These are phyloP conservation scores for Clostera curtula DNA, from an alignment of 2,888 invertebrate species.

Conservation along the genomic window DNA sequence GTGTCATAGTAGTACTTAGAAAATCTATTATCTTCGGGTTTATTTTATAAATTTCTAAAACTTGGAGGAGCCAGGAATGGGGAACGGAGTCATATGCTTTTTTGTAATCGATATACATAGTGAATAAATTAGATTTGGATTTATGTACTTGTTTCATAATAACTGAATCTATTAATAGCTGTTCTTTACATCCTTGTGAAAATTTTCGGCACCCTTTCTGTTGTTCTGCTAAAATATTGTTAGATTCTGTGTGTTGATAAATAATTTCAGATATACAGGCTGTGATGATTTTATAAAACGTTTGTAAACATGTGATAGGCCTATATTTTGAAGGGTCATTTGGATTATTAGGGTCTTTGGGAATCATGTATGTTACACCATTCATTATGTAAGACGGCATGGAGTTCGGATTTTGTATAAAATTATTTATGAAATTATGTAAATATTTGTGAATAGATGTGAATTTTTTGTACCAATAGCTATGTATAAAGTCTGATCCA, in stretches of 20 bases:
- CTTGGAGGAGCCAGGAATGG: slow-evolving; percentile 7
- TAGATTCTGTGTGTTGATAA: too few species aligned
- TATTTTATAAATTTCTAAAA: slow-evolving; percentile 9
- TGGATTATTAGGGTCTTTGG: slow-evolving; percentile 4
- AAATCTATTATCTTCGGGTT: slow-evolving; percentile 6
- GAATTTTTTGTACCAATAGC: slow-evolving; percentile 4
- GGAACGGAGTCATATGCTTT: too few species aligned
- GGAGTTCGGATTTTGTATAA: slow-evolving; percentile 1
- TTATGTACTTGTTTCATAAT: slow-evolving; percentile 2
- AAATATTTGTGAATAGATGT: slow-evolving; percentile 2
- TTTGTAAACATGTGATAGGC: slow-evolving; percentile 3
- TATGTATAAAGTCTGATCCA: too few species aligned
- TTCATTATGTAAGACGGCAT: slow-evolving; percentile 1
- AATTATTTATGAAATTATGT: slow-evolving; percentile 2
- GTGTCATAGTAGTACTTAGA: slow-evolving; percentile 3
- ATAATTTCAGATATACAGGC: slow-evolving; percentile 3
- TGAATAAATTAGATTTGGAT: slow-evolving; percentile 3
- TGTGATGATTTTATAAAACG: slow-evolving; percentile 2
- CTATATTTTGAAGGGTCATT: slow-evolving; percentile 5
- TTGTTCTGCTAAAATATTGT: too few species aligned
- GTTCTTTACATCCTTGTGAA: slow-evolving; percentile 9
- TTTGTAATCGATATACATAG: slow-evolving; percentile 7
- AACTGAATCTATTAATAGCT: slow-evolving; percentile 7
- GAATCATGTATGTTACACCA: slow-evolving; percentile 5
- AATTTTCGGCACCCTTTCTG: too few species aligned